Conservation (phyloP, 1,140 invertebrate species). For the Microvelia longipes region DNA sequence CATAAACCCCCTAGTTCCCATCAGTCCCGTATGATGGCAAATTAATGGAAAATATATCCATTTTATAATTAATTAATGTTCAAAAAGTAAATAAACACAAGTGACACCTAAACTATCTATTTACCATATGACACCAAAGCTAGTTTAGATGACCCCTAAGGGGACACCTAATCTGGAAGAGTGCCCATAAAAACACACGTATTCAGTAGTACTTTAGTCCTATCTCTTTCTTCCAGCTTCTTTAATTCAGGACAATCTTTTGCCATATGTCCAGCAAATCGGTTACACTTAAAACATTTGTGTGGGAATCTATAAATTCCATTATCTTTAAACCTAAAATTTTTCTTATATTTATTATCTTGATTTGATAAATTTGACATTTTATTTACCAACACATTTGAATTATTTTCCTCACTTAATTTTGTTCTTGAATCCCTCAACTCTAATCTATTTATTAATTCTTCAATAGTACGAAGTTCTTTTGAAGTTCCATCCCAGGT, state of each 20-base stretch:
- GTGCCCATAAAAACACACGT: no score
- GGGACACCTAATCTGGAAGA: no score
- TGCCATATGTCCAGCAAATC: neutral
- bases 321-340: neutral
- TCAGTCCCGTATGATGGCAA: no score
- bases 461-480: neutral
- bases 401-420: neutral
- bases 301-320: neutral
- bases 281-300: neutral
- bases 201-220: no score
- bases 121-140: no score
- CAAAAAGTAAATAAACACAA: no score
- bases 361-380: neutral
- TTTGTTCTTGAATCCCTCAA: neutral
- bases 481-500: neutral
- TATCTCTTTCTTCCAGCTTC: neutral
- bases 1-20: no score
- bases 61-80: no score
- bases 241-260: neutral
- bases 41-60: no score
- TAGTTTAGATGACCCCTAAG: no score
- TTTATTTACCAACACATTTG: neutral
- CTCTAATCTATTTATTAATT: neutral
- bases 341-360: neutral
- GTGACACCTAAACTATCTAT: no score